Base-by-base conservation (phyloP, 2,113 vertebrate genomes). In the Tursiops truncatus region DNA sequence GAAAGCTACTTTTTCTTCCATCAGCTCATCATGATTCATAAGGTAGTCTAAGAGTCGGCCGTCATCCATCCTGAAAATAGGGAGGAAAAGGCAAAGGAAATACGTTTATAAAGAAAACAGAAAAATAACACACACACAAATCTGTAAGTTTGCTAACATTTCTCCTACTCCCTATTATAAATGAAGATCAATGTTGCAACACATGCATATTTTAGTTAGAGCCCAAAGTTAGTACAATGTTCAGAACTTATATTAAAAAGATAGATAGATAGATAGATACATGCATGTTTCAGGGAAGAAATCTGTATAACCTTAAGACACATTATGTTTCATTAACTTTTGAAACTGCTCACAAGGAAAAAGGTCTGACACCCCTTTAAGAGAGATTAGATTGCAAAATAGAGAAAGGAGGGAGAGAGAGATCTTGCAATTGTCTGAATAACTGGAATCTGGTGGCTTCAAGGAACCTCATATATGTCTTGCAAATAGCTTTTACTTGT, bases 1-100 rank as follows among this genome's bases (percentile, higher is more conserved):
- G 97, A 99, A 99, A 0, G 99, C 99, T 8, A 99, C 99, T 96
- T 99, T 99, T 91, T 99, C 99, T 97, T 99, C 99, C 99, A 99
- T 99, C 53, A 99, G 98, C 96, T 99, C 99, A 95, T 99, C 99
- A 0, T 99, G 99, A 95, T 99, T 99, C 94, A 99, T 99, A n/a
- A 99, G 98, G 87, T 99, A 99, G 93, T 99, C 99, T 20, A 99
- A 98, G 92, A 99, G 98, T 41, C 99, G 99, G 1, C 99, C 99
- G 0, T 99, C 99, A 62, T 99, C 99, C 99, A 99, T 99, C 74
- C 99, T 99, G 90, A 80, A 98, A 98, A 17, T 6, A n/a, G 58
- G 47, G 83, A 98, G 47, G 92, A 96, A 63, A 74, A 26, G 62
- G 28, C 53, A 73, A 76, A 62, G 33, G 44, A 81, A 33, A 13